Percentiles rank a stretch among this genome's conserved stretches.
Conservation (phyloP, 2,888 invertebrate species). For the Epinotia ramella region DNA sequence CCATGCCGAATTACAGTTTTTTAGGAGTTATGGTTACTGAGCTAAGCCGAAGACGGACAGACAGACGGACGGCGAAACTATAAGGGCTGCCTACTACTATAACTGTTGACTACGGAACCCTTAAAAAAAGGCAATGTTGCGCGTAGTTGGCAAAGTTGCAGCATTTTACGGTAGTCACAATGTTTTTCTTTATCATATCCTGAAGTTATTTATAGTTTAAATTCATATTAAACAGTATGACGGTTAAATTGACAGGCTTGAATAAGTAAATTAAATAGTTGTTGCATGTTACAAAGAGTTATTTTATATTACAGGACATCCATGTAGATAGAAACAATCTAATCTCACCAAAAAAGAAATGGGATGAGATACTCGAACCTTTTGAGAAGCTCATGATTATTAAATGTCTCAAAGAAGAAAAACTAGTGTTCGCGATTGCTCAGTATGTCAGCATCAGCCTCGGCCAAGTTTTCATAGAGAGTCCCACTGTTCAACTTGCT, state of each 20-base stretch:
- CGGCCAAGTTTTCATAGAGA: conserved; percentile 92
- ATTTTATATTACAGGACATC: conserved; percentile 77
- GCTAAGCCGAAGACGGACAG: too few species aligned
- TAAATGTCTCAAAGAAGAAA: conserved; percentile 91
- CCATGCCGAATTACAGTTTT: too few species aligned
- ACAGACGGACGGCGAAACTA: too few species aligned
- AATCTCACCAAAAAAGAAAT: conserved; percentile 72
- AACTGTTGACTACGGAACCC: too few species aligned
- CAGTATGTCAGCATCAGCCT: conserved; percentile 92
- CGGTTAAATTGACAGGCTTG: background rate
- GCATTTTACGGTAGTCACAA: too few species aligned
- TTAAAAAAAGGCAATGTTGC: too few species aligned
- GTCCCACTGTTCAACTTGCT: conserved; percentile 89
- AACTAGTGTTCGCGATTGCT: conserved; percentile 92
- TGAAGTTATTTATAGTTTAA: too few species aligned
- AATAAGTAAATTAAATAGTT: background rate
- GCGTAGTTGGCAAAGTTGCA: too few species aligned
- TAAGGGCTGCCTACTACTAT: too few species aligned
- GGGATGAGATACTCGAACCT: conserved; percentile 87
- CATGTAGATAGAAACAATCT: conserved; percentile 77
- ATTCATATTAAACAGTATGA: background rate
- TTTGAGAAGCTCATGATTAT: conserved; percentile 94
- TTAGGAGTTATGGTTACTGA: too few species aligned
- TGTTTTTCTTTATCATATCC: too few species aligned
- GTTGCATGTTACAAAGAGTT: background rate